Evolutionary conservation across 2,888 invertebrate species (phyloP).

Genomic region (Drosophila incognita): DNA sequence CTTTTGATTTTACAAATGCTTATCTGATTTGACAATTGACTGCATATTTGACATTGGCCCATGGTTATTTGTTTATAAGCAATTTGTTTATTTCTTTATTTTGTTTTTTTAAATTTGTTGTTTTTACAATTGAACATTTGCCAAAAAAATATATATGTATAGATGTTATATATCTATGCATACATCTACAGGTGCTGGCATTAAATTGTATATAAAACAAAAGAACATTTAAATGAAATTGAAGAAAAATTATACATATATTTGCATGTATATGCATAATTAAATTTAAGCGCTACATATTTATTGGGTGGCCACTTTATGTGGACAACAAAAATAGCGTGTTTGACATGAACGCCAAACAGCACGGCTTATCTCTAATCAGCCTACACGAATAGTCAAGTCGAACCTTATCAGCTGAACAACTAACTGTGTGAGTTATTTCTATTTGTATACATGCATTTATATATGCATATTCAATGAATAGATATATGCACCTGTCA

Average conservation of each 20-base stretch:
- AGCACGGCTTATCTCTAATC: constrained; percentile 57
- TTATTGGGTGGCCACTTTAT: constrained; percentile 35
- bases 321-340: constrained; percentile 25
- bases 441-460: not conserved
- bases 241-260: not conserved
- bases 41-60: constrained; percentile 66
- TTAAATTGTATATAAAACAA: constrained; percentile 35
- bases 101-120: constrained; percentile 32
- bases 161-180: constrained; percentile 9
- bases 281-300: constrained; percentile 2
- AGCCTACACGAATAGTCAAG: constrained; percentile 43
- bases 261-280: constrained; percentile 2
- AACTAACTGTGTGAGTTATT: constrained; percentile 21
- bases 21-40: constrained; percentile 14
- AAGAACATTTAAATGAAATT: constrained; percentile 20
- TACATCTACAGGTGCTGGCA: constrained; percentile 3
- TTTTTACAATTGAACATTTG: constrained; percentile 61
- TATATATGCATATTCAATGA: not conserved
- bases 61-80: constrained; percentile 43
- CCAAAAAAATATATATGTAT: constrained; percentile 48
- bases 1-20: constrained; percentile 5
- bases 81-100: constrained; percentile 32
- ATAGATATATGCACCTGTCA: constrained; percentile 13
- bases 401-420: constrained; percentile 48
- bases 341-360: constrained; percentile 41